Base-by-base conservation (phyloP, 1,140 invertebrate genomes). In the Drosophila sp. region DNA sequence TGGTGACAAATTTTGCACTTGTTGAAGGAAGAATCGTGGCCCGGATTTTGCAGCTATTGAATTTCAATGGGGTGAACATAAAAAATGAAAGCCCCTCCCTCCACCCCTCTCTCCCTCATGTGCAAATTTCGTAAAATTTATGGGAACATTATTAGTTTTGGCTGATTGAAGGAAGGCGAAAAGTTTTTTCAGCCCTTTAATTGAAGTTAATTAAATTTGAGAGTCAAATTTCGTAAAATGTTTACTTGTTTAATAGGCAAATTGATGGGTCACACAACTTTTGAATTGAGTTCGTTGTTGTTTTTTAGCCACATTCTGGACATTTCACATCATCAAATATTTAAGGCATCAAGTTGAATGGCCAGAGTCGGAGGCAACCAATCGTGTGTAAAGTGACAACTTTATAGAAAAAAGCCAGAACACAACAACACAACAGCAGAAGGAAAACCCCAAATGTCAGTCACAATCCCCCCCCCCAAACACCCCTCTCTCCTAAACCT, bases 1-100 rank as follows among this genome's bases (percentile, higher is more conserved):
- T 44, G 38, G 66, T 86, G 82, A 86, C 82, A 76, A 86, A 85
- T 85, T 81, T 58, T 76, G 78, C 83, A 87, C 83, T 86, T 83
- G 83, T 70, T 83, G 83, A 87, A 87, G 79, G 87, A 6, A 47
- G 41, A 47, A 77, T 79, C 76, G 83, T 86, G 83, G 60, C 72
- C 76, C 76, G 83, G 79, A 87, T 86, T 87, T 86, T 58, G 71
- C 66, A 56, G 80, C 80, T 77, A 83, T 89, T 87, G 72, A 74
- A 77, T 83, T 87, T 83, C 83, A 82, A 61, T 60, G 50, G 10
- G 67, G 55, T 50, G 32, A 66, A 30, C 30, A 72, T 41, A 30
- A 64, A 32, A 68, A 89, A 87, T 87, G 77, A 77, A 83, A 77
- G 57, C 70, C 44, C 33, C 5, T 23, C 55, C 55, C 54, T 67